A percentile compares a stretch with the other conserved stretches of the same genome.
Conservation (phyloP, 2,888 invertebrate genomes). For the Harpalus rubripes region DNA sequence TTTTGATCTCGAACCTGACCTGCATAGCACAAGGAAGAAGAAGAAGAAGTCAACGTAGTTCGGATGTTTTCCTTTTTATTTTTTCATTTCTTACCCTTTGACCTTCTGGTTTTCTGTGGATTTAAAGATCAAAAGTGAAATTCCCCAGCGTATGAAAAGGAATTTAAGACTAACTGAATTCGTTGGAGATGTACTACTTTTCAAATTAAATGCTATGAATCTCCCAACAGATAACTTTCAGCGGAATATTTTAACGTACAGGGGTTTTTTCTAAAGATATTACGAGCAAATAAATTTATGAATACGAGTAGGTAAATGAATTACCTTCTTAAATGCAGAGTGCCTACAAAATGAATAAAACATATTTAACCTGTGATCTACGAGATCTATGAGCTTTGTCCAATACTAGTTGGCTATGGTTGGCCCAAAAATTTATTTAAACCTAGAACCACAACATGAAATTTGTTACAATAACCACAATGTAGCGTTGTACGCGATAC, state of each 20-base stretch:
- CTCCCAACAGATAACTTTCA: slow-evolving; percentile 13
- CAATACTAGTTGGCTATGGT: too few relatives aligned
- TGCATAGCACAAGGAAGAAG: neutral
- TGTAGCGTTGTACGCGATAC: too few relatives aligned
- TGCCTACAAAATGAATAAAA: too few relatives aligned
- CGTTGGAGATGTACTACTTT: slow-evolving; percentile 24
- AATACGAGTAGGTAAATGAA: neutral
- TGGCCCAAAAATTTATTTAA: too few relatives aligned
- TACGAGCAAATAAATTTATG: neutral
- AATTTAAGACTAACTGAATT: slow-evolving; percentile 52
- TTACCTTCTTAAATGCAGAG: neutral
- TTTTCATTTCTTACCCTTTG: slow-evolving; percentile 55
- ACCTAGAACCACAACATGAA: too few relatives aligned
- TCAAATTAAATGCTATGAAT: slow-evolving; percentile 43
- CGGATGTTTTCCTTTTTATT: slow-evolving; percentile 58
- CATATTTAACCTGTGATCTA: too few relatives aligned
- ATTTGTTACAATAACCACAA: too few relatives aligned
- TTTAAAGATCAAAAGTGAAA: slow-evolving; percentile 55
- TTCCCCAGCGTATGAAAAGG: slow-evolving; percentile 39
- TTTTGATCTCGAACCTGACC: slow-evolving; percentile 54
- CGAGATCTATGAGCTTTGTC: too few relatives aligned
- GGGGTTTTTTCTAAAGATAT: neutral
- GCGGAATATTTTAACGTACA: neutral
- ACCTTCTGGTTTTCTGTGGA: slow-evolving; percentile 52
- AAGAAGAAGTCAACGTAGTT: slow-evolving; percentile 16